Conservation (phyloP, 1,140 invertebrate genomes). For the Cydia strobilella region DNA sequence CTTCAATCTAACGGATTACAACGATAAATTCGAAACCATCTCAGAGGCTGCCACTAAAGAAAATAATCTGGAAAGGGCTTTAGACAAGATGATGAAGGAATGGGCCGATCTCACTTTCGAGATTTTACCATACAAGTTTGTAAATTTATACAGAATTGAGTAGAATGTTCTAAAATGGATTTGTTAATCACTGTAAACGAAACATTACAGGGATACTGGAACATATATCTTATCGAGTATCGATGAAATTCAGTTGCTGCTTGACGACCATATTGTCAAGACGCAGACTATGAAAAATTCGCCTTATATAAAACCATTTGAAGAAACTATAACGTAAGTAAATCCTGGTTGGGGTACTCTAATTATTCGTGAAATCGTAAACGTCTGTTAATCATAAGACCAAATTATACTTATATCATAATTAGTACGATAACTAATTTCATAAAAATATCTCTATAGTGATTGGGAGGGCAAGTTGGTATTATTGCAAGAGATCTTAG, state of each 20-base stretch:
- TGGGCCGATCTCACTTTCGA: conserved; percentile 94
- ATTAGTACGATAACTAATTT: conserved; percentile 1
- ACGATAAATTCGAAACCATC: conserved; percentile 94
- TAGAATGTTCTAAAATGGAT: neutral
- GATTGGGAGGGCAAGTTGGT: conserved; percentile 90
- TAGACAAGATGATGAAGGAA: conserved; percentile 95
- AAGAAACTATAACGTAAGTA: conserved; percentile 87
- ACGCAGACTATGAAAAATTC: conserved; percentile 99
- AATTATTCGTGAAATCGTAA: neutral
- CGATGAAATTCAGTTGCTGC: conserved; percentile 96
- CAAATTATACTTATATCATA: too few relatives aligned
- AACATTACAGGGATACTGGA: conserved; percentile 89
- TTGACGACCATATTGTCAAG: conserved; percentile 98
- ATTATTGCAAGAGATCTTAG: conserved; percentile 93
- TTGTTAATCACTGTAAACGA: conserved; percentile 19
- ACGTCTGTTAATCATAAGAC: too few relatives aligned
- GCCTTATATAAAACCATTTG: conserved; percentile 97
- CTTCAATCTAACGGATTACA: conserved; percentile 94
- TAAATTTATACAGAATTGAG: conserved; percentile 35
- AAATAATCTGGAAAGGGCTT: conserved; percentile 93
- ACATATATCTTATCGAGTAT: conserved; percentile 94
- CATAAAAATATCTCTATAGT: conserved; percentile 61
- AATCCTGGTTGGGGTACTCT: neutral
- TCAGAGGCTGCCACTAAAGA: conserved; percentile 98
- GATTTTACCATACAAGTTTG: conserved; percentile 84